Conservation (phyloP, 2,113 vertebrate species). For the Anoura caudifer region DNA sequence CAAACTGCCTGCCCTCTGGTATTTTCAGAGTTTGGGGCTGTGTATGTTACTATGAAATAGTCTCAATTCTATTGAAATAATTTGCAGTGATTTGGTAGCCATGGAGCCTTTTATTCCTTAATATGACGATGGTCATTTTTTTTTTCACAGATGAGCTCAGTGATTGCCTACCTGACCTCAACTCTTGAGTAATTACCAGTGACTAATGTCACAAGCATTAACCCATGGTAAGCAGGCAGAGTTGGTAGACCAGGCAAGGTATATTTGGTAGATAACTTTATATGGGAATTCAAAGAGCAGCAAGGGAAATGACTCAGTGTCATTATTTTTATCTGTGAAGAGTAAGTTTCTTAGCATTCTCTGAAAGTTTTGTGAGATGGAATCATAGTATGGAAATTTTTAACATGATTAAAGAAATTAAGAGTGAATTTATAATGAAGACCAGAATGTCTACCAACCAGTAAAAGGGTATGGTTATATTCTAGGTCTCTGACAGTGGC, state of each 20-base stretch:
- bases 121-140: background rate
- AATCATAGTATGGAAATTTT: slow-evolving; percentile 24
- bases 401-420: slow-evolving; percentile 29
- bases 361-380: background rate
- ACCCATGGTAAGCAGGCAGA: background rate
- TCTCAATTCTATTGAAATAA: background rate
- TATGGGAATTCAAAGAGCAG: slow-evolving; percentile 59
- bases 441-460: background rate
- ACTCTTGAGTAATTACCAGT: slow-evolving; percentile 58
- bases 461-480: background rate
- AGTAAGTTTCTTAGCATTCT: slow-evolving; percentile 40
- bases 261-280: slow-evolving; percentile 49
- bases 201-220: slow-evolving; percentile 54
- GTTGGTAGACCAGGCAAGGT: slow-evolving; percentile 39
- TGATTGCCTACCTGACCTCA: slow-evolving; percentile 48
- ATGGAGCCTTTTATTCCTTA: slow-evolving; percentile 25
- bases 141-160: slow-evolving; percentile 66
- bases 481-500: background rate
- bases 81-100: background rate
- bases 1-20: background rate
- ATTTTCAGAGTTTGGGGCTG: background rate
- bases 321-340: slow-evolving; percentile 50
- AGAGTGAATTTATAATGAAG: slow-evolving; percentile 33
- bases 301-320: slow-evolving; percentile 63
- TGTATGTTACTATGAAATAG: background rate